Evolutionary conservation across 2,113 vertebrate species (phyloP).

Genomic region (Oenanthe melanoleuca): DNA sequence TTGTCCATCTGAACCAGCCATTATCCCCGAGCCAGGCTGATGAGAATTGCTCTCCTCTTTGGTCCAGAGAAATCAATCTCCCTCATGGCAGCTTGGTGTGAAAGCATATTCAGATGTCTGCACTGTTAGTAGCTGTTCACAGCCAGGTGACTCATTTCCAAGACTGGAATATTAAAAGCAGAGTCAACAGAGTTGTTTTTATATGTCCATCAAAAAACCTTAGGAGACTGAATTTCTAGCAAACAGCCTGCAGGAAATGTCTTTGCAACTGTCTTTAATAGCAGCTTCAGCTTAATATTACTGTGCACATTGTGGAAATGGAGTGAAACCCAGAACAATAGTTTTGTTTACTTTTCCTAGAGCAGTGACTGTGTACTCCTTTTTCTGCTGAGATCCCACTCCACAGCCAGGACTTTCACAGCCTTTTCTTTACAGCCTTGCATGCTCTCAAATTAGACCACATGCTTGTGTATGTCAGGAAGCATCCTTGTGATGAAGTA

Average conservation of each 20-base stretch:
- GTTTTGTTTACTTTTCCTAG: neutral
- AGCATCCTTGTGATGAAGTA: neutral
- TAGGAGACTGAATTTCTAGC: neutral
- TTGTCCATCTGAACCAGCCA: neutral
- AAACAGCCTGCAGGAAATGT: neutral
- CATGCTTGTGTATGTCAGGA: neutral
- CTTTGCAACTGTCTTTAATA: neutral
- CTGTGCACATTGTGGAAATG: neutral
- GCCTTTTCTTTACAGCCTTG: neutral
- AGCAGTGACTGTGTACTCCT: neutral
- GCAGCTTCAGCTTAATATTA: neutral
- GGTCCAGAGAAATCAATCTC: neutral
- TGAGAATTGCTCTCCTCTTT: neutral
- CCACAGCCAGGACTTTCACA: neutral
- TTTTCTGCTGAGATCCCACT: neutral
- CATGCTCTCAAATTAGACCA: neutral
- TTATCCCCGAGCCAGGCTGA: neutral
- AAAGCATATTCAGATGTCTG: neutral
- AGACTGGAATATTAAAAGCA: conserved; percentile 2
- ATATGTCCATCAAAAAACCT: neutral
- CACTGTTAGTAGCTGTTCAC: neutral
- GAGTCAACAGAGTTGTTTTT: neutral
- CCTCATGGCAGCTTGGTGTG: neutral
- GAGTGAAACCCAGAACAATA: neutral
- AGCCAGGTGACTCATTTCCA: neutral